phyloP scores from a whole-genome alignment of 2,888 invertebrate species.

The Epistrophe grossulariae region DNA sequence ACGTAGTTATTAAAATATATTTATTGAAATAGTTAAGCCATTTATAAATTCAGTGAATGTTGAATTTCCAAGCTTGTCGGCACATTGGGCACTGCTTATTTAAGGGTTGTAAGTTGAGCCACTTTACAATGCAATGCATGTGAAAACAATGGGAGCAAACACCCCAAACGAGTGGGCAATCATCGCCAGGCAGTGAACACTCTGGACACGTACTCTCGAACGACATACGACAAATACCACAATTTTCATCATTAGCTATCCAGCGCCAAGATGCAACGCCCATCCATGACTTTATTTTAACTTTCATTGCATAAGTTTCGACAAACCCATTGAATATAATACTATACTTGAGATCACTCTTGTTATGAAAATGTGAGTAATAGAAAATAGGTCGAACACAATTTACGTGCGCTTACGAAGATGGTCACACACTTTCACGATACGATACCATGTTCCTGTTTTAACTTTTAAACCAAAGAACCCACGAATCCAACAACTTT shows the following conservation, averaged over 20 bases:
- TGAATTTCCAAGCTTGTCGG: constrained; percentile 99
- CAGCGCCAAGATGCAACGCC: constrained; percentile 99
- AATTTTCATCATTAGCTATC: constrained; percentile 99
- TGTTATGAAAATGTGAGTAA: constrained; percentile 56
- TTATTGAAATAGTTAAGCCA: constrained; percentile 51
- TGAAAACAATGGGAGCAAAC: constrained; percentile 99
- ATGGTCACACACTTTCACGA: constrained; percentile 8
- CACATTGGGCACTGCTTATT: constrained; percentile 98
- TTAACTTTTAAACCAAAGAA: neutral
- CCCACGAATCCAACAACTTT: neutral
- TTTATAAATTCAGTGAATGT: constrained; percentile 86
- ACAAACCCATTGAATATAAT: constrained; percentile 71
- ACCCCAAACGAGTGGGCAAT: constrained; percentile 99
- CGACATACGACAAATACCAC: constrained; percentile 99
- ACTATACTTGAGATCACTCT: constrained; percentile 24
- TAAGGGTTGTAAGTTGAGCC: constrained; percentile 96
- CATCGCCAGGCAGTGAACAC: constrained; percentile 98
- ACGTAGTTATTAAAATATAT: constrained; percentile 53
- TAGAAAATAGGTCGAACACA: constrained; percentile 70
- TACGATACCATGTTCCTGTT: constrained; percentile 7
- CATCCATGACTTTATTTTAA: constrained; percentile 88
- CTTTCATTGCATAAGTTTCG: constrained; percentile 81
- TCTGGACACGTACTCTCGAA: constrained; percentile 99
- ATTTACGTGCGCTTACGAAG: constrained; percentile 37
- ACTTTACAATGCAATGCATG: constrained; percentile 99